Evolutionary conservation across 2,113 vertebrate genomes (phyloP).

Genomic region (Entosphenus tridentatus): DNA sequence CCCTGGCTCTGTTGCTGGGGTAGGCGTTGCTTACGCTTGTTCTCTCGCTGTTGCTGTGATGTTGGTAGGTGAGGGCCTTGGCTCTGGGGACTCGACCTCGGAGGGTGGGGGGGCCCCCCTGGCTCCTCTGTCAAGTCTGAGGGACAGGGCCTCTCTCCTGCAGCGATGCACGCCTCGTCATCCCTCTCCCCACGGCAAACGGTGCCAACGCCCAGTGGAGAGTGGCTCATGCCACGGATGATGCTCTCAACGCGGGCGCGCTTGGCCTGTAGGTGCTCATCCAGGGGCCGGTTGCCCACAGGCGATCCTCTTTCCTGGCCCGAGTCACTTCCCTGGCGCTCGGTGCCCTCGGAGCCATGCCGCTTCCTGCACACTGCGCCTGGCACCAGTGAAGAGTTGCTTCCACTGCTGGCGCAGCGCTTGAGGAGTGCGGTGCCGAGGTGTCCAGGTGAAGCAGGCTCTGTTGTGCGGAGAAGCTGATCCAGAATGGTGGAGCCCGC

Average conservation of each 20-base stretch:
- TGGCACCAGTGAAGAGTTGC: not conserved
- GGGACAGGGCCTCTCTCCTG: not conserved
- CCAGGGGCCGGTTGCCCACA: conserved; percentile 45
- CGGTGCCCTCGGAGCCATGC: not conserved
- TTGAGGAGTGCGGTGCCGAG: not conserved
- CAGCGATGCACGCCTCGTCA: conserved; percentile 23
- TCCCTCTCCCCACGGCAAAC: conserved; percentile 34
- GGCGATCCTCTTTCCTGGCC: not conserved
- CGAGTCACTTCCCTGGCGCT: not conserved
- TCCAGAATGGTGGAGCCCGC: too few species aligned
- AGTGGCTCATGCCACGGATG: conserved; percentile 97
- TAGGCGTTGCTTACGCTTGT: conserved; percentile 95
- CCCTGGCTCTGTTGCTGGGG: conserved; percentile 95
- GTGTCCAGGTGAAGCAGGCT: not conserved
- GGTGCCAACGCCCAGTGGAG: conserved; percentile 31
- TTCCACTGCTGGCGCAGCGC: not conserved
- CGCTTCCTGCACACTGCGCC: not conserved
- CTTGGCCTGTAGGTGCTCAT: conserved; percentile 93
- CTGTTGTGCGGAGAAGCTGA: too few species aligned
- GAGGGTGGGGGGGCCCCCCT: conserved; percentile 36
- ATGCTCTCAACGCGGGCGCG: conserved; percentile 95
- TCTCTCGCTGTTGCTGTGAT: conserved; percentile 42
- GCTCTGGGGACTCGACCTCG: conserved; percentile 43
- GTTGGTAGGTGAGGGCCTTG: not conserved
- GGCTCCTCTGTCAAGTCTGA: too few species aligned